These are phyloP conservation scores for Prosapia bicincta DNA, from an alignment of 2,888 invertebrate species.

Conservation along the genomic window DNA sequence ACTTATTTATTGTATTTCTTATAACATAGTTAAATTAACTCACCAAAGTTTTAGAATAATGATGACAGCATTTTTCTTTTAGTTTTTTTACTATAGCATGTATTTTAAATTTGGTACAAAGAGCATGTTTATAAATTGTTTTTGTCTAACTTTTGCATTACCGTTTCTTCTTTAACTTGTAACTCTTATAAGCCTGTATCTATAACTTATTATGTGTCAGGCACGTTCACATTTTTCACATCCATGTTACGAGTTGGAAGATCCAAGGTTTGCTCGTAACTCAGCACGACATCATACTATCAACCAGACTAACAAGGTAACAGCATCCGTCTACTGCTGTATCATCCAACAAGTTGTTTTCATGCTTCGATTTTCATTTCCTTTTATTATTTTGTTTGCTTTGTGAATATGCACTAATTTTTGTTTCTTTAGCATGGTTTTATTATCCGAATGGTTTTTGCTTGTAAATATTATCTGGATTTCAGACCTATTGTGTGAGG, in stretches of 20 bases:
- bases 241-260: conserved; percentile 37
- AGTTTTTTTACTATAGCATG: too few relatives aligned
- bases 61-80: too few relatives aligned
- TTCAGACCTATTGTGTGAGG: too few relatives aligned
- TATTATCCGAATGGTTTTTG: neutral
- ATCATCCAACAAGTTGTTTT: neutral
- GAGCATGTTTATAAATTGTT: too few relatives aligned
- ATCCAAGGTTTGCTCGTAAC: conserved; percentile 34
- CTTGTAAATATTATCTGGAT: neutral
- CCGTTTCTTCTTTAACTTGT: conserved; percentile 17
- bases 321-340: neutral
- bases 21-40: too few relatives aligned
- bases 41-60: too few relatives aligned
- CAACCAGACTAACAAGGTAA: conserved; percentile 37
- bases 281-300: conserved; percentile 30
- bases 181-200: neutral
- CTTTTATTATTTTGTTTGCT: neutral
- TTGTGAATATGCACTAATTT: neutral
- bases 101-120: too few relatives aligned
- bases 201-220: conserved; percentile 7
- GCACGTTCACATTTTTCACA: conserved; percentile 34
- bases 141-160: conserved; percentile 33
- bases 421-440: neutral
- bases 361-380: neutral
- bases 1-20: too few relatives aligned